Evolutionary conservation across 2,113 vertebrate species (phyloP), one percentile per base, ranked within the genome.

Genomic region (Lota lota): DNA sequence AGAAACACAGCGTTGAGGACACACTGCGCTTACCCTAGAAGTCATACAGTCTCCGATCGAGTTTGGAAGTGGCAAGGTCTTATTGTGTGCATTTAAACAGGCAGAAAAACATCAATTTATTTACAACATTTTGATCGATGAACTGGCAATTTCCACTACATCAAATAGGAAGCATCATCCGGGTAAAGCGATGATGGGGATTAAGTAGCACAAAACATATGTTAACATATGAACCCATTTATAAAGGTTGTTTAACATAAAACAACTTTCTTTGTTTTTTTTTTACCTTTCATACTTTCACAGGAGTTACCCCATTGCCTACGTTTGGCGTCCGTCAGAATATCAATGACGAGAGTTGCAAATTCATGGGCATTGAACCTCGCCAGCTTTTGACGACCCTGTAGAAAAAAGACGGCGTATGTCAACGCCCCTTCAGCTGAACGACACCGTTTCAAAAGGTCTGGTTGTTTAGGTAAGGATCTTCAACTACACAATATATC

Each of bases 361-460:
- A 99, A 99, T 64, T 99, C 97, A 1, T 98, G 96, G 66, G 97
- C 96, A 17, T 98, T 99, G 84, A 99, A 99, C 36, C 97, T 91
- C 36, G 97, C 97, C 75, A 99, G 79, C 58, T 99, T 99, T 79
- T 99, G 97, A 67, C 97, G 94, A 67, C 97, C 97, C 97, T 98
- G 72, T 72, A 64, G 67, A 36, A 65, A 61, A 0, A 68, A 78
- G 76, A 22, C 2, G 22, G 12, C 28, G 7, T 33, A 33, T 6
- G 28, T 33, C 28, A 47, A 11, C 40, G 40, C 40, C 8, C 12
- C 40, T 47, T 47, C 40, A 47, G 40, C 40, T 4, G 28, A 33
- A 7, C 3, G 28, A 33, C 28, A 33, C 28, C 28, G 28, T 33
- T 33, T 4, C 28, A 33, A 33, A 3, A 33, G 3, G 28, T 33